Evolutionary conservation across 2,113 vertebrate species (phyloP).

Genomic region (Tragelaphus scriptus): DNA sequence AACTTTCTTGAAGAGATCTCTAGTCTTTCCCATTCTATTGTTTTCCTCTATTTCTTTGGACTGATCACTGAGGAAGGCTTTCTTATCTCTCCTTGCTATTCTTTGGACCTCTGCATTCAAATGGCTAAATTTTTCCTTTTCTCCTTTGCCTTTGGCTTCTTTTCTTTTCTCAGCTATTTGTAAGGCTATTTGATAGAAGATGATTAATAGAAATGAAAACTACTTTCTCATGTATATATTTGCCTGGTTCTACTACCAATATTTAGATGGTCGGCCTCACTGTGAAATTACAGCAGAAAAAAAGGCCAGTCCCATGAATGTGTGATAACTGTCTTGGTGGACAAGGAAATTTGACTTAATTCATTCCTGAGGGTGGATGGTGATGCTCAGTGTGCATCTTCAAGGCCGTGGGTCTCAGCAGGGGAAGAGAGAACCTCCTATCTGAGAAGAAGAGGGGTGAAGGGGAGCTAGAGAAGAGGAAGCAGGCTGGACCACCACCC

Average conservation of each 20-base stretch:
- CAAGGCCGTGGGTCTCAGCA: not conserved
- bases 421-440: not conserved
- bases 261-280: not conserved
- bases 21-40: not conserved
- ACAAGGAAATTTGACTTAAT: not conserved
- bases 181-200: not conserved
- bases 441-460: not conserved
- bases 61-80: not conserved
- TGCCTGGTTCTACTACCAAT: not conserved
- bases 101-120: not conserved
- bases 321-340: not conserved
- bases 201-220: not conserved
- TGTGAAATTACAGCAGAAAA: not conserved
- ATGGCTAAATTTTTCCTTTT: not conserved
- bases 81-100: not conserved
- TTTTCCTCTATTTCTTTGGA: not conserved
- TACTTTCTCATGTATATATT: not conserved
- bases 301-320: not conserved
- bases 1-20: not conserved
- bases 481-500: rapidly evolving
- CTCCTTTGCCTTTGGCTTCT: not conserved
- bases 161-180: not conserved
- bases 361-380: not conserved
- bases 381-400: not conserved
- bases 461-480: not conserved